phyloP scores from a whole-genome alignment of 2,113 vertebrate species.

The Hiodon tergisus region DNA sequence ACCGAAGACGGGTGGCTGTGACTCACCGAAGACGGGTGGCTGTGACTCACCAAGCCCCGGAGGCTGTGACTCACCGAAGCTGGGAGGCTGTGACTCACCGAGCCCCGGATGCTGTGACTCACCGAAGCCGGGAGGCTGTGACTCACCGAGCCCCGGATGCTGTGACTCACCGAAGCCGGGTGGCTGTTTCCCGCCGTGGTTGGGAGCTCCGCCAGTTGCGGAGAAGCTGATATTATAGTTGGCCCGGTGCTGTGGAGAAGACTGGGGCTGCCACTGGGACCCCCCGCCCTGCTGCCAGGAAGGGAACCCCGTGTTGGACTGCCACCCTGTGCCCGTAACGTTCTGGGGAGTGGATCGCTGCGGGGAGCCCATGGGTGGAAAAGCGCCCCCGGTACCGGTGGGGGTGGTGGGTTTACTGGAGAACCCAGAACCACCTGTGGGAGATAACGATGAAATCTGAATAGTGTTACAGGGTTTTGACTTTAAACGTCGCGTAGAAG shows the following conservation, averaged over 20 bases:
- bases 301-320: slow-evolving; percentile 1
- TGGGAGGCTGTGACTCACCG: no score
- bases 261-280: slow-evolving; percentile 43
- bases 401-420: slow-evolving; percentile 93
- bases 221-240: slow-evolving; percentile 95
- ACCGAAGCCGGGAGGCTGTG: slow-evolving; percentile 52
- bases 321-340: slow-evolving; percentile 42
- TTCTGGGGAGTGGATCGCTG: slow-evolving; percentile 86
- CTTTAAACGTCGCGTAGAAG: background rate
- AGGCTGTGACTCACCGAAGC: no score
- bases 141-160: background rate
- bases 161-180: slow-evolving; percentile 65
- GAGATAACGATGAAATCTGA: background rate
- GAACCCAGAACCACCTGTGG: slow-evolving; percentile 77
- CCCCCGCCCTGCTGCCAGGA: slow-evolving; percentile 32
- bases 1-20: no score
- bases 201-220: slow-evolving; percentile 62
- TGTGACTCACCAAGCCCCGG: no score
- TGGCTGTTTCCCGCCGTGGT: slow-evolving; percentile 65
- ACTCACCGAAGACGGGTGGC: no score
- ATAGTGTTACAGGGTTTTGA: background rate
- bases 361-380: slow-evolving; percentile 83
- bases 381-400: slow-evolving; percentile 75
- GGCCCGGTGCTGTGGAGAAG: slow-evolving; percentile 89
- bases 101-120: slow-evolving; percentile 40